Evolutionary conservation across 1,140 invertebrate genomes (phyloP), one percentile per base, ranked within the genome.

Genomic region (Drosophila quadrilineata): DNA sequence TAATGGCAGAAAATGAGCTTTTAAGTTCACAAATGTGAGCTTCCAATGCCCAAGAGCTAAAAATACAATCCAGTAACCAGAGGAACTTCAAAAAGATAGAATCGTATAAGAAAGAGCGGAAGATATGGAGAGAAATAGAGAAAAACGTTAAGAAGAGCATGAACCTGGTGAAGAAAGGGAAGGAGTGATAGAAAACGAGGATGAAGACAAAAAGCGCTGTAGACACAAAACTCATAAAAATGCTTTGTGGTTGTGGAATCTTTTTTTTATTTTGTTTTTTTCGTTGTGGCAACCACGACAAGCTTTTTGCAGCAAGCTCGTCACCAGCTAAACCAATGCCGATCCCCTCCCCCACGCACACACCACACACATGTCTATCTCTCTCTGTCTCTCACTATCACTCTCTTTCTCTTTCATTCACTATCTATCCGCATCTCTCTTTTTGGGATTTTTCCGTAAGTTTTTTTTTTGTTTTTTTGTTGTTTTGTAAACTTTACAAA

Each of bases 171-270:
- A 8, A 14, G 2, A 21, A 17, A 6, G 10, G 19, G n/a, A 5
- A 5, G 12, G 6, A n/a, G 14, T 14, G 29, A 12, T 9, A 29
- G 28, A 6, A 31, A 52, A 22, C 9, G 8, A n/a, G 22, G 22
- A 3, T 6, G 9, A 10, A 22, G 26, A 16, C 19, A 10, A 46
- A 54, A 40, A 43, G 52, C 63, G 46, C 59, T 62, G 49, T 40
- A 50, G 24, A 49, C 38, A 49, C 56, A 62, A 74, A 71, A 64
- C 75, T 80, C 76, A 80, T 80, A 71, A 80, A 80, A 80, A 80
- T 80, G 75, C 76, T 80, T 80, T 80, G 76, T 79, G 76, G 76
- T 75, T 80, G 38, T n/a, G n/a, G n/a, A n/a, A n/a, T n/a, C n/a
- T n/a, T n/a, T n/a, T n/a, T n/a, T n/a, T n/a, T n/a, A n/a, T n/a